These are phyloP conservation scores for Euphonia xanthogaster DNA, from an alignment of 2,797 vertebrate genomes.

Conservation along the genomic window DNA sequence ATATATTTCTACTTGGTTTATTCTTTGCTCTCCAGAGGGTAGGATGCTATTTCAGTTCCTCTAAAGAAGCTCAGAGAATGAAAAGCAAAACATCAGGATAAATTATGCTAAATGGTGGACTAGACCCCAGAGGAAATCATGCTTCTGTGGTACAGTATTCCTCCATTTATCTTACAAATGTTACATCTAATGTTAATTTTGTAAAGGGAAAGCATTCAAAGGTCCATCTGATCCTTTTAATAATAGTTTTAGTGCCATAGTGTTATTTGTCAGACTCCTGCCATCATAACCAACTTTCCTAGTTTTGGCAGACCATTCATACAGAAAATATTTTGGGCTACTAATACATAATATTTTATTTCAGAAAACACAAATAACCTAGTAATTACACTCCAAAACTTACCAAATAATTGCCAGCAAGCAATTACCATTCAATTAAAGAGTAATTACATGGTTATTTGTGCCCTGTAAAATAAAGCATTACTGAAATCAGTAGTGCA, in stretches of 20 bases:
- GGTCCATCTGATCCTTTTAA: constrained; percentile 32
- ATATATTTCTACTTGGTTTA: constrained; percentile 64
- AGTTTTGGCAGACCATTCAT: constrained; percentile 3
- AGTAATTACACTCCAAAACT: constrained; percentile 74
- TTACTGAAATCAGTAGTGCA: constrained; percentile 74
- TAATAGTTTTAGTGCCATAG: background rate
- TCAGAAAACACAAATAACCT: constrained; percentile 70
- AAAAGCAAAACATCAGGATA: constrained; percentile 57
- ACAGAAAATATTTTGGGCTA: constrained; percentile 7
- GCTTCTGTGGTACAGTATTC: constrained; percentile 49
- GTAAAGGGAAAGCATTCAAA: constrained; percentile 43
- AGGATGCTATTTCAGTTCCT: constrained; percentile 59
- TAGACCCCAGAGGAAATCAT: constrained; percentile 66
- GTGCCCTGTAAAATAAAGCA: constrained; percentile 75
- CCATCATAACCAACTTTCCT: constrained; percentile 4
- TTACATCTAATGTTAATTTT: constrained; percentile 54
- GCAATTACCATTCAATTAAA: constrained; percentile 81
- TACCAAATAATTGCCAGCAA: constrained; percentile 77
- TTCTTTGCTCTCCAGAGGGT: constrained; percentile 46
- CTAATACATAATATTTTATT: constrained; percentile 67
- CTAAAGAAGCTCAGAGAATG: constrained; percentile 49
- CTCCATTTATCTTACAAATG: constrained; percentile 54
- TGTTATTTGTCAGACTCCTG: constrained; percentile 15
- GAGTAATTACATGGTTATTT: constrained; percentile 79
- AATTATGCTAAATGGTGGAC: constrained; percentile 68